These are phyloP conservation scores for Chascanopsetta lugubris DNA, from an alignment of 2,113 vertebrate species.

Conservation along the genomic window DNA sequence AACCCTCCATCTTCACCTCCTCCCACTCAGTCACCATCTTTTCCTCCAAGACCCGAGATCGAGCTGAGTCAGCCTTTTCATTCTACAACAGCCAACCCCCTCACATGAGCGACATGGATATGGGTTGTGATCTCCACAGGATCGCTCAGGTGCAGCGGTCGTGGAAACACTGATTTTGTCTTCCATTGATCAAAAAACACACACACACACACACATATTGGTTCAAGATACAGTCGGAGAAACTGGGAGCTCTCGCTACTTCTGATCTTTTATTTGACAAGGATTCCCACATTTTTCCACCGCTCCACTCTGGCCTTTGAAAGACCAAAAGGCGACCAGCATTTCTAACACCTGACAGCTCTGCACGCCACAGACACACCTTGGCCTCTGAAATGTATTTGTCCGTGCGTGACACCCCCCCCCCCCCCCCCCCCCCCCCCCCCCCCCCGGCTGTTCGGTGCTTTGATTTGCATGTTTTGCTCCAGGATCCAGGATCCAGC, in stretches of 20 bases:
- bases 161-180: constrained; percentile 56
- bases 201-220: constrained; percentile 28
- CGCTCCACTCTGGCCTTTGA: constrained; percentile 27
- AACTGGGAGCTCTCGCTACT: constrained; percentile 15
- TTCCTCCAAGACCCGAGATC: constrained; percentile 26
- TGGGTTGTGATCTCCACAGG: constrained; percentile 42
- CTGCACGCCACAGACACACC: constrained; percentile 45
- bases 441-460: too few species aligned
- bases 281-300: constrained; percentile 18
- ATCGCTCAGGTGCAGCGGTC: constrained; percentile 52
- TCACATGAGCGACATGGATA: constrained; percentile 31
- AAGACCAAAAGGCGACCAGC: constrained; percentile 46
- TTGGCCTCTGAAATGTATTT: constrained; percentile 46
- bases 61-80: constrained; percentile 28
- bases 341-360: constrained; percentile 36
- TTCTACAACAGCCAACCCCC: constrained; percentile 15
- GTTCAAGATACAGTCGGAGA: constrained; percentile 29
- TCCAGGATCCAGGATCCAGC: constrained; percentile 45
- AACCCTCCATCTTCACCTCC: constrained; percentile 20
- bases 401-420: constrained; percentile 41
- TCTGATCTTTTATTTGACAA: constrained; percentile 32
- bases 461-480: constrained; percentile 76
- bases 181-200: constrained; percentile 60
- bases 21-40: constrained; percentile 15
- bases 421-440: too few species aligned